Evolutionary conservation across 2,113 vertebrate species (phyloP).

Genomic region (Cinclus cinclus): DNA sequence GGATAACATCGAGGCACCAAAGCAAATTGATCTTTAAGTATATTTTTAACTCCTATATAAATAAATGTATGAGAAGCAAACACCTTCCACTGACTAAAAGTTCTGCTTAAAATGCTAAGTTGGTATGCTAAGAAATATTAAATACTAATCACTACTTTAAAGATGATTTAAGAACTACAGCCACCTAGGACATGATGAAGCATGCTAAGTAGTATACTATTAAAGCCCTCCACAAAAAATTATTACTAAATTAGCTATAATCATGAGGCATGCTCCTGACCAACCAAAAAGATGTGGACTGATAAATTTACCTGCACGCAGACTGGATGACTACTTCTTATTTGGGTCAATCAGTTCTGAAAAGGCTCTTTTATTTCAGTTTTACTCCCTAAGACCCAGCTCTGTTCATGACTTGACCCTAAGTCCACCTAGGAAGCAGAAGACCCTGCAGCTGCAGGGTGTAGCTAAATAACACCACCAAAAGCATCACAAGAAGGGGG

Average conservation of each 20-base stretch:
- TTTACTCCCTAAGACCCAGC: background rate
- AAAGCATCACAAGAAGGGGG: background rate
- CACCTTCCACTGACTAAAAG: background rate
- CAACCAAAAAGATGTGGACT: accelerated
- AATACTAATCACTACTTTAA: background rate
- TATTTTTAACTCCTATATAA: background rate
- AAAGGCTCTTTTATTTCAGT: background rate
- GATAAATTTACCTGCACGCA: background rate
- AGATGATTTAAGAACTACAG: background rate
- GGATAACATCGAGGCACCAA: background rate
- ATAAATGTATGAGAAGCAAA: background rate
- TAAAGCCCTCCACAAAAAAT: background rate
- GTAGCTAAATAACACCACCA: background rate
- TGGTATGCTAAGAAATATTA: background rate
- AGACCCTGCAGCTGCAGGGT: background rate
- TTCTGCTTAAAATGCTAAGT: background rate
- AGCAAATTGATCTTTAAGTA: background rate
- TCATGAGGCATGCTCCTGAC: background rate
- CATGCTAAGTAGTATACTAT: background rate
- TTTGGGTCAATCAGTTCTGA: background rate
- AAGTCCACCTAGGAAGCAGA: background rate
- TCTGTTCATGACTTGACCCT: background rate
- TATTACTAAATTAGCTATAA: background rate
- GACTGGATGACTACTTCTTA: background rate
- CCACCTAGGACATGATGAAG: background rate